Evolutionary conservation across 2,113 vertebrate genomes (phyloP).

Genomic region (Nasalis larvatus): DNA sequence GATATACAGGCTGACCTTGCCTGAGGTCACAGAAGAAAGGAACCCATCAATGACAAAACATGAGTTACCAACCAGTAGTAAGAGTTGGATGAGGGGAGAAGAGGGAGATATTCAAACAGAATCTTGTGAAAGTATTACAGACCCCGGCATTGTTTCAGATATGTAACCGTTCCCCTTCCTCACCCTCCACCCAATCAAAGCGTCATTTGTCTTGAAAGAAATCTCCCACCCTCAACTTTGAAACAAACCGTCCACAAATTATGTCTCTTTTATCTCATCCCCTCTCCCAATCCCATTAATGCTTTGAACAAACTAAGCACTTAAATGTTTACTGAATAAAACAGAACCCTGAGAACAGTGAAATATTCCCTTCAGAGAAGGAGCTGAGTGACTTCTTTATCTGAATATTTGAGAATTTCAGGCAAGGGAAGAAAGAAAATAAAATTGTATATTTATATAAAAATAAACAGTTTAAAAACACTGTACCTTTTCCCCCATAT

Average conservation of each 20-base stretch:
- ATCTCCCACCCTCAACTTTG: not conserved
- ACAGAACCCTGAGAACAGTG: not conserved
- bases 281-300: not conserved
- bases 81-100: constrained; percentile 72
- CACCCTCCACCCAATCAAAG: not conserved
- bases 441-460: not conserved
- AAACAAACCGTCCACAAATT: not conserved
- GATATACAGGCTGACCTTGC: constrained; percentile 91
- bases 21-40: constrained; percentile 91
- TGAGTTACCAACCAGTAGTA: constrained; percentile 73
- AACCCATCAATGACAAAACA: constrained; percentile 86
- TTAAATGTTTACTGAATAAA: not conserved
- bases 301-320: not conserved
- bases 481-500: too few relatives aligned
- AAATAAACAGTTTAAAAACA: not conserved
- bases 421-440: not conserved
- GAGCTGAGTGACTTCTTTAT: not conserved
- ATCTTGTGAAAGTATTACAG: not conserved
- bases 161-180: not conserved
- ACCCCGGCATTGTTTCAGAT: not conserved
- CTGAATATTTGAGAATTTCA: constrained; percentile 24
- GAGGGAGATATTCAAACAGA: not conserved
- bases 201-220: not conserved
- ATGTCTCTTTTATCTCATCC: not conserved
- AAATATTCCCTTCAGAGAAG: not conserved